Evolutionary conservation across 2,888 invertebrate species (phyloP).

Genomic region (Choristoneura rosaceana): DNA sequence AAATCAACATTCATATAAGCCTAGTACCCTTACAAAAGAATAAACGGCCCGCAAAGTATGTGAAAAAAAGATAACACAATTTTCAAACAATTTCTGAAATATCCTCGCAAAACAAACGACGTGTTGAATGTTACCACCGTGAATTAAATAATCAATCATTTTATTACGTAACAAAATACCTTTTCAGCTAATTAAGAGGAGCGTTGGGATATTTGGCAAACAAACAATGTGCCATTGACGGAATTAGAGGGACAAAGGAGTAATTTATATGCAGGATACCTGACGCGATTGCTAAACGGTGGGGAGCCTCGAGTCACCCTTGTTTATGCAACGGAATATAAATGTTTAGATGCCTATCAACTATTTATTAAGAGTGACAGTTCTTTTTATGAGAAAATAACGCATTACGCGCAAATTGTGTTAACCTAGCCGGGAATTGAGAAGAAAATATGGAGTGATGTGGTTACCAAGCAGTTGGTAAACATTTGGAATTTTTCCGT

Average conservation of each 20-base stretch:
- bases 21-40: background rate
- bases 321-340: constrained; percentile 36
- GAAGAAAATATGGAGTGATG: constrained; percentile 25
- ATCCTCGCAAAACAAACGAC: constrained; percentile 17
- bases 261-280: constrained; percentile 43
- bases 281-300: constrained; percentile 41
- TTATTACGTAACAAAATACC: constrained; percentile 37
- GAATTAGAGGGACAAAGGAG: constrained; percentile 41
- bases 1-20: background rate
- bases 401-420: constrained; percentile 26
- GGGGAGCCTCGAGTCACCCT: constrained; percentile 26
- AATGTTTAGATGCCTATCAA: constrained; percentile 38
- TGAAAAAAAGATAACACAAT: background rate
- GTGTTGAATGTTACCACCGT: constrained; percentile 20
- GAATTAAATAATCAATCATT: constrained; percentile 42
- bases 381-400: constrained; percentile 41
- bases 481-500: background rate
- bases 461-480: constrained; percentile 16
- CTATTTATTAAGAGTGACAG: constrained; percentile 41
- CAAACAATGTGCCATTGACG: constrained; percentile 42
- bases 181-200: constrained; percentile 40
- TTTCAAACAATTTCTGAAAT: background rate
- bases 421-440: constrained; percentile 16
- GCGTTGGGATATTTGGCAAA: constrained; percentile 40
- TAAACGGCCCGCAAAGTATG: background rate